Conservation (phyloP, 1,140 invertebrate genomes). For the Calosoma granatense region DNA sequence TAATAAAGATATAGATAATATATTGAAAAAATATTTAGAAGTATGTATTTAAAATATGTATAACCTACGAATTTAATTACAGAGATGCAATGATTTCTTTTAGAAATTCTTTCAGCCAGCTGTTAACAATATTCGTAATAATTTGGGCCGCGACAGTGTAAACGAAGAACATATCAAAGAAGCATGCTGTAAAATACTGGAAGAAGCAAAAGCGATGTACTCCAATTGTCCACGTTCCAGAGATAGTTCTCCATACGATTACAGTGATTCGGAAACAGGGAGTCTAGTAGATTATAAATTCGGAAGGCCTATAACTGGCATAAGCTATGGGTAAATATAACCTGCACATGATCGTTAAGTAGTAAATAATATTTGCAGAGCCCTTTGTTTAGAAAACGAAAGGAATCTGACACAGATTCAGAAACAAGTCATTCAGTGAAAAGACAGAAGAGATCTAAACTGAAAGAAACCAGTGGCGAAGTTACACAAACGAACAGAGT, state of each 20-base stretch:
- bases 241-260: slow-evolving; percentile 40
- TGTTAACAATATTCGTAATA: slow-evolving; percentile 64
- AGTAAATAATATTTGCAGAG: slow-evolving; percentile 33
- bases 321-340: slow-evolving; percentile 16
- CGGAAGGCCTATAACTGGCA: slow-evolving; percentile 26
- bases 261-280: slow-evolving; percentile 40
- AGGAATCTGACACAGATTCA: slow-evolving; percentile 49
- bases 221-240: slow-evolving; percentile 32
- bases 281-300: slow-evolving; percentile 33
- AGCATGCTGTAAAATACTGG: slow-evolving; percentile 65
- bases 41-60: slow-evolving; percentile 36
- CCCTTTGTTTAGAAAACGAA: slow-evolving; percentile 45
- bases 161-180: slow-evolving; percentile 63
- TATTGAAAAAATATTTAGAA: slow-evolving; percentile 64
- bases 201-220: slow-evolving; percentile 66
- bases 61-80: neutral
- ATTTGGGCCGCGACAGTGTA: slow-evolving; percentile 62
- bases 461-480: neutral
- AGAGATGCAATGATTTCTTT: slow-evolving; percentile 27
- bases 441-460: slow-evolving; percentile 21
- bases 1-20: slow-evolving; percentile 65
- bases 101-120: slow-evolving; percentile 69
- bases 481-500: slow-evolving; percentile 21
- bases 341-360: neutral
- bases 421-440: slow-evolving; percentile 40